These are phyloP conservation scores for Thyatira batis DNA, from an alignment of 2,888 invertebrate genomes.

Conservation along the genomic window DNA sequence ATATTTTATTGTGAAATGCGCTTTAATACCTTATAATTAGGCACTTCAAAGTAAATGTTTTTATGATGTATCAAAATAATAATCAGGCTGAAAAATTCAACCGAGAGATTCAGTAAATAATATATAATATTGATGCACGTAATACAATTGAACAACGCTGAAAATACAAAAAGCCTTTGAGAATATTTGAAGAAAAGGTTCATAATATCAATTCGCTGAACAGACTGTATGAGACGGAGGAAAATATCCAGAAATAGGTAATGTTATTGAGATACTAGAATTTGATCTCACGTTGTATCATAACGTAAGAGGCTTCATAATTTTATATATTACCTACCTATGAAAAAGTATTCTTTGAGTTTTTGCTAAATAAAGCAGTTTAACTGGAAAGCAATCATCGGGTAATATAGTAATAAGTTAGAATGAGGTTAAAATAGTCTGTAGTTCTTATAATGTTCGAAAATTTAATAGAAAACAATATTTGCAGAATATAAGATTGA, in stretches of 20 bases:
- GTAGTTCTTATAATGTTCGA: not conserved
- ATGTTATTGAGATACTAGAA: not conserved
- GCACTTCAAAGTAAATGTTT: too few relatives aligned
- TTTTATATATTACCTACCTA: not conserved
- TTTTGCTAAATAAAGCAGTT: not conserved
- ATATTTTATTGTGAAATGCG: too few relatives aligned
- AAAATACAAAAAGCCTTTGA: not conserved
- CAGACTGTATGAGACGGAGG: constrained; percentile 4
- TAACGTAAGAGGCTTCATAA: not conserved
- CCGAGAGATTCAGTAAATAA: too few relatives aligned
- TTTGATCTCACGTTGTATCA: not conserved
- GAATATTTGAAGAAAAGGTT: not conserved
- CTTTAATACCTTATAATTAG: too few relatives aligned
- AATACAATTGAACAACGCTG: too few relatives aligned
- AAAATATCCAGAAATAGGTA: not conserved
- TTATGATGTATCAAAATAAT: too few relatives aligned
- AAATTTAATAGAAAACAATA: not conserved
- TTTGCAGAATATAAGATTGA: not conserved
- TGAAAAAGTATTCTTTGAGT: not conserved
- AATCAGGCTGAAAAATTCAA: too few relatives aligned
- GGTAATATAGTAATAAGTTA: not conserved
- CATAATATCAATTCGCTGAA: not conserved
- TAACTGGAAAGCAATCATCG: not conserved
- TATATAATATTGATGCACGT: too few relatives aligned
- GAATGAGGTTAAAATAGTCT: not conserved